These are phyloP conservation scores for Premnoplex brunnescens DNA, from an alignment of 2,797 vertebrate genomes.

Conservation along the genomic window DNA sequence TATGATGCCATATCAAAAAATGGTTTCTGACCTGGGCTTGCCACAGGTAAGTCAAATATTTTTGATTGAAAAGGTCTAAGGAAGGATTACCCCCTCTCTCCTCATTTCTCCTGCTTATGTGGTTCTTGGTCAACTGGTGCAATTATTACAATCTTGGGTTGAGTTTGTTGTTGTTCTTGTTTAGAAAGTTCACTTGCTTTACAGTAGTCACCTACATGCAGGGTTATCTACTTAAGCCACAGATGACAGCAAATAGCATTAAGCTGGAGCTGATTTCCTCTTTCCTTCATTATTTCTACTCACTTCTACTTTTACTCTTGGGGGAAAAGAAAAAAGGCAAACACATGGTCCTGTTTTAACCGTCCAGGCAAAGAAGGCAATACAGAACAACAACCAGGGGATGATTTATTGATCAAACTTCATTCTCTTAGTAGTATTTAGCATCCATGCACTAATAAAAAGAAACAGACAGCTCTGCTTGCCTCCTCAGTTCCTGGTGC, in stretches of 20 bases:
- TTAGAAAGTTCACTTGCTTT: background rate
- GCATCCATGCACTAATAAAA: slow-evolving; percentile 48
- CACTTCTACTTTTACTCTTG: background rate
- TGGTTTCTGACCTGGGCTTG: background rate
- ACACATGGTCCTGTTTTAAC: background rate
- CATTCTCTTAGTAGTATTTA: slow-evolving; percentile 50
- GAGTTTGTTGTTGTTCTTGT: background rate
- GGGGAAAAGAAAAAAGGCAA: slow-evolving; percentile 27
- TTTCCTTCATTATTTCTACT: background rate
- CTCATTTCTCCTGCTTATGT: background rate
- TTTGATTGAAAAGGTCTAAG: background rate
- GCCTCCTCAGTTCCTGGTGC: slow-evolving; percentile 7
- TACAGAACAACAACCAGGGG: slow-evolving; percentile 17
- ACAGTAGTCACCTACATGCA: background rate
- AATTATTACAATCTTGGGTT: background rate
- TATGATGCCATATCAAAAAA: rapidly evolving
- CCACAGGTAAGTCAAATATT: rapidly evolving
- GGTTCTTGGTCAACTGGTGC: background rate
- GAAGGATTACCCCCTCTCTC: background rate
- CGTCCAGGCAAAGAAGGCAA: slow-evolving; percentile 5
- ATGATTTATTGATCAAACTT: slow-evolving; percentile 58
- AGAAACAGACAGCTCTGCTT: slow-evolving; percentile 53
- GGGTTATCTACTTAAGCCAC: background rate
- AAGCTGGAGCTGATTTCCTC: background rate
- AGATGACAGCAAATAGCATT: background rate